Evolutionary conservation across 2,797 vertebrate genomes (phyloP).

Genomic region (Esox masquinongy): DNA sequence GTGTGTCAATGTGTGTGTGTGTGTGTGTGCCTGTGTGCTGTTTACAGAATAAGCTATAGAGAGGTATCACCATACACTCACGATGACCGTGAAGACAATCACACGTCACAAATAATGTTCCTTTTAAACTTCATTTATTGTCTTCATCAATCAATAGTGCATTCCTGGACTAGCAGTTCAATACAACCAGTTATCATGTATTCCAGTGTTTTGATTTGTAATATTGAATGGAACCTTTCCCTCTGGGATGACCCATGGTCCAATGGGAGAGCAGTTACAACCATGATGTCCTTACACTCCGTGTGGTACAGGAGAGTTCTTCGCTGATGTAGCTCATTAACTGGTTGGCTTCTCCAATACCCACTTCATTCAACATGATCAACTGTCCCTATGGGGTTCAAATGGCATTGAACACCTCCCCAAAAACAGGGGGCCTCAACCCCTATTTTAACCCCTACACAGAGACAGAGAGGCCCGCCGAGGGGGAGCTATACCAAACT

Average conservation of each 20-base stretch:
- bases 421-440: conserved; percentile 44
- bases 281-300: conserved; percentile 42
- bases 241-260: conserved; percentile 13
- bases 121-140: conserved; percentile 77
- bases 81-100: not conserved
- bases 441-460: conserved; percentile 59
- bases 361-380: conserved; percentile 6
- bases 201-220: conserved; percentile 52
- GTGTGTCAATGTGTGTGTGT: not conserved
- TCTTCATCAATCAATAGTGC: conserved; percentile 77
- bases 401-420: conserved; percentile 54
- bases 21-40: not conserved
- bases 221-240: conserved; percentile 48
- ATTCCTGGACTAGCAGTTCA: conserved; percentile 77
- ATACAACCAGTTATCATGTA: conserved; percentile 61
- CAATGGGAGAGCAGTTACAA: conserved; percentile 50
- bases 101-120: conserved; percentile 37
- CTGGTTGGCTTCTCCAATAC: conserved; percentile 36
- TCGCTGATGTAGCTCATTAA: conserved; percentile 26
- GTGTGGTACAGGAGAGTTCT: conserved; percentile 38
- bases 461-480: conserved; percentile 64
- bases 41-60: not conserved
- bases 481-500: conserved; percentile 44
- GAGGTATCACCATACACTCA: not conserved
- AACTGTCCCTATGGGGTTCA: conserved; percentile 38